These are phyloP conservation scores for Arizona elegans DNA, from an alignment of 2,113 vertebrate species.

Conservation along the genomic window DNA sequence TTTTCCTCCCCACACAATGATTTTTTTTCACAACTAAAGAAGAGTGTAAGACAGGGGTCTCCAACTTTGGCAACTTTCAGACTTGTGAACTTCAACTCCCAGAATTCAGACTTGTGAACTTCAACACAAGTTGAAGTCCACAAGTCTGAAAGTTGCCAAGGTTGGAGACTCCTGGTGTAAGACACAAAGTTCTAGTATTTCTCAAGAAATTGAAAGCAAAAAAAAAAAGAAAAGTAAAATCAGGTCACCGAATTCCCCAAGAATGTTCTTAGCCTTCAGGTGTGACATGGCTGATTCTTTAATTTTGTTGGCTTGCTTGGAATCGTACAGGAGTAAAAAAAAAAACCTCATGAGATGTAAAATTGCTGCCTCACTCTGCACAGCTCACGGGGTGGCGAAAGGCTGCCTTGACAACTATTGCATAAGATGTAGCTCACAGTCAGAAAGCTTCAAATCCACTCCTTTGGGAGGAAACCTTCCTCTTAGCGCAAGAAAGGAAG, in stretches of 20 bases:
- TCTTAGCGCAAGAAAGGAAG: not conserved
- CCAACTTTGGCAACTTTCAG: too few relatives aligned
- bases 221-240: not conserved
- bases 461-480: not conserved
- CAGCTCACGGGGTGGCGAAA: not conserved
- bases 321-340: not conserved
- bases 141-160: too few relatives aligned
- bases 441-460: not conserved
- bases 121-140: too few relatives aligned
- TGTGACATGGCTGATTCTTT: not conserved
- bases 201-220: not conserved
- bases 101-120: too few relatives aligned
- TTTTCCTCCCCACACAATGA: not conserved
- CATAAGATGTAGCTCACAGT: not conserved
- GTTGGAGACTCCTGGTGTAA: not conserved
- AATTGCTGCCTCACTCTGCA: not conserved
- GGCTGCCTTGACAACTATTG: not conserved
- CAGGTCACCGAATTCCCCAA: not conserved
- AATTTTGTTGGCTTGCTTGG: not conserved
- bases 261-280: not conserved
- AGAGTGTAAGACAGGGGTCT: not conserved
- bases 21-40: not conserved
- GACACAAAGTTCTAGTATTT: not conserved
- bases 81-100: too few relatives aligned
- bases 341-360: not conserved